A percentile compares a stretch with the other conserved stretches of the same genome.
These are phyloP conservation scores for Clistopyga incitator DNA, from an alignment of 2,888 invertebrate species.

Conservation along the genomic window DNA sequence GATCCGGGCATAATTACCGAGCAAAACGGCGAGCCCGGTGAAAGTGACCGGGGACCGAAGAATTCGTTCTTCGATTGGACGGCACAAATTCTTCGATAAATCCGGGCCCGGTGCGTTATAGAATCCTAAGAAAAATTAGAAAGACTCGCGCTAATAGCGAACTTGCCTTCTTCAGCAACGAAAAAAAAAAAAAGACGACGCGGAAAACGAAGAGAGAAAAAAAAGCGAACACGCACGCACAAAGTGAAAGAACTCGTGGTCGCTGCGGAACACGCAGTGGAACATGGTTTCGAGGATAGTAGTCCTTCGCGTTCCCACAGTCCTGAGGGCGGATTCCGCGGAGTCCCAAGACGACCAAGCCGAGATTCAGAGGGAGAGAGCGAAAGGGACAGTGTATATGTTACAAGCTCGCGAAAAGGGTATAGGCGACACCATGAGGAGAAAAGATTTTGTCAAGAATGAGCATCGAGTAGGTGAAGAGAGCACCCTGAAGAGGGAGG, in stretches of 20 bases:
- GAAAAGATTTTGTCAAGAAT: constrained; percentile 28
- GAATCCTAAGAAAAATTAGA: constrained; percentile 55
- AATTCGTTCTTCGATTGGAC: constrained; percentile 45
- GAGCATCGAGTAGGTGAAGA: constrained; percentile 29
- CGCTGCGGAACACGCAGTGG: constrained; percentile 72
- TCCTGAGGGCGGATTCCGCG: constrained; percentile 80
- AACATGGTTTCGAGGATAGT: constrained; percentile 72
- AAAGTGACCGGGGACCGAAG: constrained; percentile 25
- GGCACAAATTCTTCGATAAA: constrained; percentile 49
- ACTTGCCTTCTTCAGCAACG: constrained; percentile 2
- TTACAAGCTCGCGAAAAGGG: constrained; percentile 2
- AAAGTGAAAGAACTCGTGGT: constrained; percentile 64
- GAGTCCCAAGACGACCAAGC: constrained; percentile 71
- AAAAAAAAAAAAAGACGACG: constrained; percentile 26
- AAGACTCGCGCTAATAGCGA: constrained; percentile 39
- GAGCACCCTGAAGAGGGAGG: constrained; percentile 10
- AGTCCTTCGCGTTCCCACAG: constrained; percentile 82
- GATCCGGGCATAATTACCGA: neutral
- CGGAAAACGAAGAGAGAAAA: constrained; percentile 22
- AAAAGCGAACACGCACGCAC: constrained; percentile 39
- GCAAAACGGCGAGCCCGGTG: neutral
- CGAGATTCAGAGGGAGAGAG: constrained; percentile 37
- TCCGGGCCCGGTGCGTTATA: neutral
- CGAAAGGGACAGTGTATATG: constrained; percentile 7
- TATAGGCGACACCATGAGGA: neutral